A percentile compares a stretch with the other conserved stretches of the same genome.
These are phyloP conservation scores for Tetraodon nigroviridis DNA, from an alignment of 2,113 vertebrate species.

Conservation along the genomic window DNA sequence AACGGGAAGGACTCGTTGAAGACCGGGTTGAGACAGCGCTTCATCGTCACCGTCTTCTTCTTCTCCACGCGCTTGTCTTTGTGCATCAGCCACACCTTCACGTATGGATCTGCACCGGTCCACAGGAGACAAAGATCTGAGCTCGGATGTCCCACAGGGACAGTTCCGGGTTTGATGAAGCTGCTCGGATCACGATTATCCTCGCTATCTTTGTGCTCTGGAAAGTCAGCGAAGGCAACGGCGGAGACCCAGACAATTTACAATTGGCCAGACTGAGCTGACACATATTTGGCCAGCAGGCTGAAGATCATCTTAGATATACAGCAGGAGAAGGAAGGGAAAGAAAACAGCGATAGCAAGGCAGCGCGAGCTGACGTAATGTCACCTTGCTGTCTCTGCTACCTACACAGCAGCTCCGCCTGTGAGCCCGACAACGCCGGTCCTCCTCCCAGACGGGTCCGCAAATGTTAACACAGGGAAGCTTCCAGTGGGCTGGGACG, in stretches of 20 bases:
- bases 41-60: conserved; percentile 97
- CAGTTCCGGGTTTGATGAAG: no score
- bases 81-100: conserved; percentile 99
- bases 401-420: conserved; percentile 4
- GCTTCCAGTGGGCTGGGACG: conserved; percentile 16
- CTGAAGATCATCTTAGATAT: conserved; percentile 55
- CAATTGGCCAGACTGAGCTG: conserved; percentile 41
- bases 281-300: conserved; percentile 41
- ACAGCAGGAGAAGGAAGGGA: conserved; percentile 29
- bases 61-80: conserved; percentile 98
- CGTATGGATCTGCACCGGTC: conserved; percentile 85
- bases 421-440: conserved; percentile 14
- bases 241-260: not conserved
- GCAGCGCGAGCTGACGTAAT: conserved; percentile 44
- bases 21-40: conserved; percentile 93
- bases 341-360: conserved; percentile 7
- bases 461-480: conserved; percentile 19
- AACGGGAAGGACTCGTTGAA: conserved; percentile 99
- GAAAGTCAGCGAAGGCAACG: not conserved
- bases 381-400: conserved; percentile 53
- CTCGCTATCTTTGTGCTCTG: conserved; percentile 1
- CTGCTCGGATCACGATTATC: conserved; percentile 33
- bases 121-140: conserved; percentile 16
- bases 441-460: conserved; percentile 17
- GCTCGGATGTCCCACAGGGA: not conserved